Base-by-base conservation (phyloP, 2,888 invertebrate species). In the Plebejus melissa region DNA sequence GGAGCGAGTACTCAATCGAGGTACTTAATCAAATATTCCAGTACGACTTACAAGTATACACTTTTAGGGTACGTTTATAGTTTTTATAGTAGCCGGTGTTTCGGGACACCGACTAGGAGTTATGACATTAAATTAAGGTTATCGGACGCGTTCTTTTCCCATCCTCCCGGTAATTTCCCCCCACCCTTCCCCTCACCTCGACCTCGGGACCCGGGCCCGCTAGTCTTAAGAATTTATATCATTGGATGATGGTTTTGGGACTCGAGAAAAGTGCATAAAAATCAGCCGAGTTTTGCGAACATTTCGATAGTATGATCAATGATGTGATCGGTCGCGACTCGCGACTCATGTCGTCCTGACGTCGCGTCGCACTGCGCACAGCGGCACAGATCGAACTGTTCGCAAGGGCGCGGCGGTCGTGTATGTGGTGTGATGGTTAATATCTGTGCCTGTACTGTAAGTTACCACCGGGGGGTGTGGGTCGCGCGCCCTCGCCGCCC, bases 231-330 rank as follows among this genome's bases (percentile, higher is more conserved):
- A 54, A 54, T 54, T 54, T 85, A 85, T 89, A 87, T 87, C 89
- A 87, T 83, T 87, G 89, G 91, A 89, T 89, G 87, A 83, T 87
- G 89, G 91, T 89, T 91, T 85, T 86, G 88, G 92, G 87, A 91
- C 90, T 90, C 91, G 81, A 87, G 90, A 89, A 90, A 91, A 90
- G 85, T 82, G 36, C 28, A 65, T 57, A 46, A 75, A 54, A 54
- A 54, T 50, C 16, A 28, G 41, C 38, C 38, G 57, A 22, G 11
- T 38, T 71, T 69, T 70, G 41, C 58, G 75, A 72, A 54, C 72
- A 72, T 54, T 72, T 72, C 16, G 22, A 50, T 54, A 54, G 11
- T 16, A 54, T 5, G 22, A 22, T 22, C 22, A 50, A 50, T 50
- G 4, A 46, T 9, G 9, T 11, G n/a, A 57, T n/a, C 16, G 16